Conservation (phyloP, 2,797 vertebrate species). For the Monodelphis domestica region DNA sequence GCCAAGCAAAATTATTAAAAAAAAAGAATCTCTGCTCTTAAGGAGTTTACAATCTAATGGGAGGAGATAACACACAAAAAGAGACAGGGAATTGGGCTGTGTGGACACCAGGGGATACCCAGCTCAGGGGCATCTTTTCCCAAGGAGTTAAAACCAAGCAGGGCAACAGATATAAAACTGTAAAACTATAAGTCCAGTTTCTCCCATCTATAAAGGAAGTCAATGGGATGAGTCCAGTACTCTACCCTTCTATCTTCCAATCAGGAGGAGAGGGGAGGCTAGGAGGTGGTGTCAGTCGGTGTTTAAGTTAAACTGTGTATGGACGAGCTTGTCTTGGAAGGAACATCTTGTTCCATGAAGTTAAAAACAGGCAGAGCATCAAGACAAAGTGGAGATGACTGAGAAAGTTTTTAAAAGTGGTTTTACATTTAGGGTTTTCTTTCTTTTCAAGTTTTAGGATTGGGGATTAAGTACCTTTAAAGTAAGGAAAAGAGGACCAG, state of each 20-base stretch:
- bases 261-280: background rate
- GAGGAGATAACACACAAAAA: background rate
- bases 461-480: background rate
- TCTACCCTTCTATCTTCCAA: background rate
- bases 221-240: background rate
- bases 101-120: background rate
- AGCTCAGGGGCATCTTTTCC: background rate
- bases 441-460: background rate
- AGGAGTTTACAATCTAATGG: background rate
- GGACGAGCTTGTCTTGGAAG: background rate
- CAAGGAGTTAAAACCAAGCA: background rate
- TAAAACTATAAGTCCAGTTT: background rate
- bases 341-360: background rate
- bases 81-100: no score
- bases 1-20: background rate
- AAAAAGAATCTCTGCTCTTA: background rate
- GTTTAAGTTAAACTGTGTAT: background rate
- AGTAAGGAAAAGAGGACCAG: background rate
- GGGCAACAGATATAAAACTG: background rate
- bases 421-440: background rate
- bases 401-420: background rate
- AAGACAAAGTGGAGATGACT: background rate
- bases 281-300: background rate
- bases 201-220: background rate
- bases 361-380: background rate